Evolutionary conservation across 2,888 invertebrate genomes (phyloP), one percentile per base, ranked within the genome.

Genomic region (Blastobasis lacticolella): DNA sequence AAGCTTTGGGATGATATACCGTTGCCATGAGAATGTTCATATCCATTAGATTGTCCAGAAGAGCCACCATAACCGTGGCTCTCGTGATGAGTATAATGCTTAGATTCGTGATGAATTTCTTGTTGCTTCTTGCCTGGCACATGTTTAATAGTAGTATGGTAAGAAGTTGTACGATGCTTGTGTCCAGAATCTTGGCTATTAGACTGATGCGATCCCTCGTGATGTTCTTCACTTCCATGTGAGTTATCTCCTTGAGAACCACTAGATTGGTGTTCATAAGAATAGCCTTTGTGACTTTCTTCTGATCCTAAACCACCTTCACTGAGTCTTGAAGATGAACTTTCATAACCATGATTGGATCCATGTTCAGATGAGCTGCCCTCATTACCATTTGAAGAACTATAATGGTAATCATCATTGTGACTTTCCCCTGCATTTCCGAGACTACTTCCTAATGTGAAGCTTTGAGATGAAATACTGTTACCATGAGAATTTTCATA

Each of bases 1-100:
- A 75, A 56, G 48, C 60, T 78, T 52, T 79, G 78, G 1, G 75
- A 70, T 36, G 77, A 73, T 6, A 66, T 59, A 1, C 67, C 71
- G 23, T 23, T 23, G 23, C 23, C 23, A 2, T 23, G 23, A 23
- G 23, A 23, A 23, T 23, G 23, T 3, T 23, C 23, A 6, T 74
- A 68, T 48, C 64, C 68, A 10, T 72, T 61, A 10, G 64, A 59
- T 52, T 60, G n/a, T n/a, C 5, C 38, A n/a, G 7, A 10, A 23
- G 47, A 10, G 40, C 7, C 9, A 37, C 23, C 6, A 7, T 45
- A 4, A 23, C 23, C 10, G 3, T 5, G 5, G 8, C 4, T 8
- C 37, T 37, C 46, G 46, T 58, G 59, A 51, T 64, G 61, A 4
- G 54, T 4, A 9, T 9, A 5, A 10, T n/a, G 44, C 23, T 45